phyloP scores from a whole-genome alignment of 2,888 invertebrate species.

The Drosophila percnosoma region DNA sequence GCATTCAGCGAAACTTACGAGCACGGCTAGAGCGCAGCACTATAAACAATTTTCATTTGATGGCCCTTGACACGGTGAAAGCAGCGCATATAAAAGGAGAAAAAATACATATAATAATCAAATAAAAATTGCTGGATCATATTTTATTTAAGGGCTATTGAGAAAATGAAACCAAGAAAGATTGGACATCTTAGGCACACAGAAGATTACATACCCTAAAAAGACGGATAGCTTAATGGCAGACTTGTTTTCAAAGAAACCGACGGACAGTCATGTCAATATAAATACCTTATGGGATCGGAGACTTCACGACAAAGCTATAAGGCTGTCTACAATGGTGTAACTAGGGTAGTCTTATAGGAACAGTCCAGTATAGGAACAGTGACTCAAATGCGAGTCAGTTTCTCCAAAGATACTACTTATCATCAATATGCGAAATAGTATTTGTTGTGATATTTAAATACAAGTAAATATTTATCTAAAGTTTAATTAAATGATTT shows the following conservation, averaged over 20 bases:
- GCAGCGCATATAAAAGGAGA: background rate
- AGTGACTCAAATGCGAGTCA: background rate
- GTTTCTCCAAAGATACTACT: slow-evolving; percentile 17
- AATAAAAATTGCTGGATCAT: background rate
- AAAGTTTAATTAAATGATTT: background rate
- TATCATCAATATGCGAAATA: background rate
- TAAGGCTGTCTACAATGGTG: too few species aligned
- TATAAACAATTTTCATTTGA: slow-evolving; percentile 47
- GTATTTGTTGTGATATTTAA: background rate
- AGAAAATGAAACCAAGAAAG: background rate
- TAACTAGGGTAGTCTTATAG: slow-evolving; percentile 15
- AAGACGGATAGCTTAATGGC: background rate
- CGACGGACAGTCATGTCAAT: background rate
- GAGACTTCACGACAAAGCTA: too few species aligned
- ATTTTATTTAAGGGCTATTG: background rate
- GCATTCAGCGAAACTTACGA: slow-evolving; percentile 21
- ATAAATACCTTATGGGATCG: background rate
- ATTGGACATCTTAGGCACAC: background rate
- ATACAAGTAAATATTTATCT: background rate
- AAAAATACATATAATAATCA: slow-evolving; percentile 22
- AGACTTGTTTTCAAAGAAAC: background rate
- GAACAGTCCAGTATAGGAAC: slow-evolving; percentile 8
- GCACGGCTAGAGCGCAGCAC: slow-evolving; percentile 18
- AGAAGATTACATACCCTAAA: background rate
- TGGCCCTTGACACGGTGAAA: slow-evolving; percentile 18